phyloP scores from a whole-genome alignment of 2,113 vertebrate species.

The Entosphenus tridentatus region DNA sequence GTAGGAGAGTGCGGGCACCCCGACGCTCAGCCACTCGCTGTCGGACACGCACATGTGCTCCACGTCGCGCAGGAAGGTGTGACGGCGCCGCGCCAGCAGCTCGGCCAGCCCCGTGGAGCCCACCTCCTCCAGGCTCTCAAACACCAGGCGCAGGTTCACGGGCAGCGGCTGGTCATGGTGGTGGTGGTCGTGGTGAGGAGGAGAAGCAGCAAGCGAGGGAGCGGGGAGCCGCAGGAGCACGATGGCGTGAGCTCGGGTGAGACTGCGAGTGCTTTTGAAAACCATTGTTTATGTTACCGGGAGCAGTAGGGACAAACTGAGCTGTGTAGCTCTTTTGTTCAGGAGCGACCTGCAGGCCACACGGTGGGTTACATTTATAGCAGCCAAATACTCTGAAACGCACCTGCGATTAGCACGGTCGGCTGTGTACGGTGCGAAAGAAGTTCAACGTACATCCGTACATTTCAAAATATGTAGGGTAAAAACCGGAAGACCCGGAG shows the following conservation, averaged over 20 bases:
- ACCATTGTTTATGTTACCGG: neutral
- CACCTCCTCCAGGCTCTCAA: slow-evolving; percentile 41
- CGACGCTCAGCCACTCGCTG: slow-evolving; percentile 25
- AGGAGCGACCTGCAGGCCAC: too few species aligned
- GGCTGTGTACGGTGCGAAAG: too few species aligned
- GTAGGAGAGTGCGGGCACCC: slow-evolving; percentile 25
- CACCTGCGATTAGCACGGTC: too few species aligned
- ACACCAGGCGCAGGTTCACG: slow-evolving; percentile 33
- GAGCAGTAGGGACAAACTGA: neutral
- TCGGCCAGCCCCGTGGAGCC: slow-evolving; percentile 28
- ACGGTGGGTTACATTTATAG: too few species aligned
- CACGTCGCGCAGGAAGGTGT: slow-evolving; percentile 26
- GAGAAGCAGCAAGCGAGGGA: neutral
- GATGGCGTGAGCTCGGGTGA: neutral
- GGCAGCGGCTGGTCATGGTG: slow-evolving; percentile 14
- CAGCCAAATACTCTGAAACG: too few species aligned
- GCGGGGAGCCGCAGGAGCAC: neutral
- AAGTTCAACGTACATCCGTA: too few species aligned
- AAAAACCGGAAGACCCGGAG: too few species aligned
- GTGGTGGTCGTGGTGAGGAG: neutral
- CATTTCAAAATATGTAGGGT: too few species aligned
- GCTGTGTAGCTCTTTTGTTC: too few species aligned
- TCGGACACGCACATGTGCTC: slow-evolving; percentile 34
- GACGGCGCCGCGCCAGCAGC: slow-evolving; percentile 17
- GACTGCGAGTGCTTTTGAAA: neutral